Evolutionary conservation across 2,797 vertebrate genomes (phyloP), one percentile per base, ranked within the genome.

Genomic region (Fundulus diaphanus): DNA sequence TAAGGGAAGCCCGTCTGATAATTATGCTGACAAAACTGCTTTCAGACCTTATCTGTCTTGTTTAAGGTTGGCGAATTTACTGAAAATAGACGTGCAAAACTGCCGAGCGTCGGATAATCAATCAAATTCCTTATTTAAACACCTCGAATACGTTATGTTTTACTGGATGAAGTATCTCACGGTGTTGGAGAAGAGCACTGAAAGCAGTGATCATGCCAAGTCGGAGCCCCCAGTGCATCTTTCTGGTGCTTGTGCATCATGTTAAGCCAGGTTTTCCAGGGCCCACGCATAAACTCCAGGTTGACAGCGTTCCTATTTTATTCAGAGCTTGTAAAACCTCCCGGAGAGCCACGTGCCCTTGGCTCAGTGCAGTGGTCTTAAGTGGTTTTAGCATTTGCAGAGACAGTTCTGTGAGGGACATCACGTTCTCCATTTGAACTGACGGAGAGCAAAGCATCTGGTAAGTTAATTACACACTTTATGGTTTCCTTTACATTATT

Each of bases 401-500:
- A 80, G 87, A 88, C 79, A 75, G 86, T 46, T 72, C 85, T 79
- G 77, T 67, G 18, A 72, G 82, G 71, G 77, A 72, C 74, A 83
- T 75, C 5, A n/a, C 77, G 84, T 82, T 84, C 73, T 81, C 88
- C 74, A 88, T 87, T 87, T 77, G 76, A 90, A 83, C 66, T 72
- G 85, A 82, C 84, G 82, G 82, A 82, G 77, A 87, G 70, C 66
- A 74, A 81, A 72, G 75, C 9, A 27, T 84, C 78, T 74, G 24
- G 59, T 74, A 68, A 89, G 80, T 85, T 89, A 89, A 92, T 93
- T 88, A 90, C 73, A 86, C 72, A 77, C 82, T 78, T 84, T 85
- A 86, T 78, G 85, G 84, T 84, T 89, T 86, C 83, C 78, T 83
- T 87, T 85, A 82, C 89, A 89, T 91, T 87, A 89, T 85, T 82